Evolutionary conservation across 2,888 invertebrate genomes (phyloP).

Genomic region (Latrodectus hesperus): DNA sequence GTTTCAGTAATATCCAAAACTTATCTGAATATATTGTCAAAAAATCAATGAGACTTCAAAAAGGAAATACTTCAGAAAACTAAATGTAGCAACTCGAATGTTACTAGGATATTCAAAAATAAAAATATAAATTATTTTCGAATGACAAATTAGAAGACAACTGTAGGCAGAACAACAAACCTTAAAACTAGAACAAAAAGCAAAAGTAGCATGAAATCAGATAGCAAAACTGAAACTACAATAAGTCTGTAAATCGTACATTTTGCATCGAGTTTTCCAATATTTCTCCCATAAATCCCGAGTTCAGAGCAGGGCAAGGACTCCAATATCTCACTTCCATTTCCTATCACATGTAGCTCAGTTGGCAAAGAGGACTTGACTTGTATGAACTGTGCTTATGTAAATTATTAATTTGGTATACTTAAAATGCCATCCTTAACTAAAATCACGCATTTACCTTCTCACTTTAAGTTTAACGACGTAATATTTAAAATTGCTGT

Average conservation of each 20-base stretch:
- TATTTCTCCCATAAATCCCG: background rate
- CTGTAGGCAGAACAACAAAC: background rate
- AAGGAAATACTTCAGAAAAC: no score
- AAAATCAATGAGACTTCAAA: no score
- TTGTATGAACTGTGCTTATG: no score
- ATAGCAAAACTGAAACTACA: constrained; percentile 5
- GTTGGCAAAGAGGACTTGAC: constrained; percentile 6
- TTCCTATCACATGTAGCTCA: background rate
- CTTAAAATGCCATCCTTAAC: no score
- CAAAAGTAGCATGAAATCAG: background rate
- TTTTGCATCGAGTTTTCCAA: constrained; percentile 1
- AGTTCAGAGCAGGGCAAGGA: constrained; percentile 6
- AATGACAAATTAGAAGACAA: background rate
- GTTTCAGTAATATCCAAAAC: no score
- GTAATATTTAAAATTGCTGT: no score
- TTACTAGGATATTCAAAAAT: no score
- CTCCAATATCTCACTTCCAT: background rate
- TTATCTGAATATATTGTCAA: no score
- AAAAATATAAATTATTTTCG: background rate
- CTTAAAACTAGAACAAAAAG: background rate
- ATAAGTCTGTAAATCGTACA: constrained; percentile 11
- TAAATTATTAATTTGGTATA: no score
- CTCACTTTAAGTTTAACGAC: no score
- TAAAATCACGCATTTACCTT: no score
- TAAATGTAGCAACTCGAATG: no score